Evolutionary conservation across 2,888 invertebrate species (phyloP), one percentile per base, ranked within the genome.

Genomic region (Galerucella calmariensis): DNA sequence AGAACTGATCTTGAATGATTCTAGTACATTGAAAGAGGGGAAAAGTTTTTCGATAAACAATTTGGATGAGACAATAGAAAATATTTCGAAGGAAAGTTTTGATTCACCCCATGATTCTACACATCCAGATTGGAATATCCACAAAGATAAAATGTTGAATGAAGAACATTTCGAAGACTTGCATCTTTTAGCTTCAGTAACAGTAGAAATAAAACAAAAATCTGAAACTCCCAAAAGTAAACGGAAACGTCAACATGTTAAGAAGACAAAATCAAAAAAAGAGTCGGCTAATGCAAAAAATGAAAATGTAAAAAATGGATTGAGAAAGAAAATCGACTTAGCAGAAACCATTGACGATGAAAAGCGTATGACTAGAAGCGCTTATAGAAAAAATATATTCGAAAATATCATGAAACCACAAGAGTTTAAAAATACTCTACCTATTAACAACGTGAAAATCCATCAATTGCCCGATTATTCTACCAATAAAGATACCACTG

Each of bases 401-500:
- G 62, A 62, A 41, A 41, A 62, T 62, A 16, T 62, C 5, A 35
- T 62, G 62, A 62, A 62, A 62, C 62, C 62, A n/a, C 62, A 62
- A 35, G 62, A 62, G n/a, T 62, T 62, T 62, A 62, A 27, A 9
- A 62, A 35, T 35, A 62, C 62, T 9, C 62, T 41, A 8, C 41
- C 62, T 8, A 41, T n/a, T 14, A 62, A 62, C 35, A 62, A 62
- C 16, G 62, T 62, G n/a, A 62, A 62, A 62, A 62, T 62, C 10
- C 62, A 35, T 41, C 35, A 62, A 62, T 62, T 62, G 16, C 62
- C 62, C 12, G 62, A 62, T 8, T 41, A n/a, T 59, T 48, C 75
- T 5, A 74, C 74, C 61, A 78, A 75, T 61, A 77, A 79, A 65
- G 46, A 65, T 46, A 44, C n/a, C 16, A 63, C 63, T 41, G 63